Conservation (phyloP, 2,797 vertebrate species). For the Erethizon dorsatum region DNA sequence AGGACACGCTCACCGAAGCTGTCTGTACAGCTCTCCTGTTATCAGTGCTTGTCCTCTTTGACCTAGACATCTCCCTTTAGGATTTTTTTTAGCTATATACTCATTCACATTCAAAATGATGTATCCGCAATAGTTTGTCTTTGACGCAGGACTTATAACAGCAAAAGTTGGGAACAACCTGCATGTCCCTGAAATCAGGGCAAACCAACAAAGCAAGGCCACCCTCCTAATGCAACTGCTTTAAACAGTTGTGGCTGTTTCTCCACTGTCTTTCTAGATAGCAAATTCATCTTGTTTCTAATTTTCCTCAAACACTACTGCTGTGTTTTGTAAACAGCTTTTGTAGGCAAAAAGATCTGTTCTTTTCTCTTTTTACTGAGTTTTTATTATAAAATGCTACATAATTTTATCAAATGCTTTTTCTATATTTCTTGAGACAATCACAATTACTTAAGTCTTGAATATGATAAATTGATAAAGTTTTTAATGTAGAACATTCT, state of each 20-base stretch:
- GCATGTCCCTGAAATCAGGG: no score
- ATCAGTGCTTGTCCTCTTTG: neutral
- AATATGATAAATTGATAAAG: neutral
- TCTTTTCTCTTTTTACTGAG: neutral
- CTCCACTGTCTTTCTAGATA: neutral
- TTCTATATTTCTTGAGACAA: neutral
- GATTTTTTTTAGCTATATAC: neutral
- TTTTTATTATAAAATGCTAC: neutral
- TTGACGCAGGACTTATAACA: no score
- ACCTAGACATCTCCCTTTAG: neutral
- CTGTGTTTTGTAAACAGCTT: no score
- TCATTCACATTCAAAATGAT: neutral
- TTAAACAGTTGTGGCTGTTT: neutral
- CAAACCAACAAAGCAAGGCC: rapidly evolving
- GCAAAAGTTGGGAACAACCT: neutral
- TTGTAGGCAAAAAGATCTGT: neutral
- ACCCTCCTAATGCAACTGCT: rapidly evolving
- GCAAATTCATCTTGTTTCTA: neutral
- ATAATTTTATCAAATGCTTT: neutral
- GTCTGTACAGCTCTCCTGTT: neutral
- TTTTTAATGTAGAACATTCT: neutral
- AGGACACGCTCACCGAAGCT: neutral
- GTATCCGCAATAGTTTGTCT: neutral
- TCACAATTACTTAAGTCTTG: neutral
- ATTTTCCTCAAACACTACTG: no score